A percentile compares a stretch with the other conserved stretches of the same genome.
Evolutionary conservation across 2,113 vertebrate genomes (phyloP).

Genomic region (Oreotragus oreotragus): DNA sequence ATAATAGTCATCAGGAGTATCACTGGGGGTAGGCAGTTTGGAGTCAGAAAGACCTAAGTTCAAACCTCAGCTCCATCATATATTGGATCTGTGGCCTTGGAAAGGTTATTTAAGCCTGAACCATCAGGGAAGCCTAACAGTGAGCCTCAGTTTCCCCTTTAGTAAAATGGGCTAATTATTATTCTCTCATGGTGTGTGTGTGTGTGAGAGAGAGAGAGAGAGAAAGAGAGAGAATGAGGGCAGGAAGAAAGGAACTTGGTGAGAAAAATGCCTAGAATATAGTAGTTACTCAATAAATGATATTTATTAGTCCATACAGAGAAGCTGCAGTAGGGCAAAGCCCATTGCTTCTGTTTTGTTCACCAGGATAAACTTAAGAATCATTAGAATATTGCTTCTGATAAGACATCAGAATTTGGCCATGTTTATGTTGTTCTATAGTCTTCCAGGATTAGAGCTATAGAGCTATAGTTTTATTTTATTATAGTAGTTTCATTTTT

Average conservation of each 20-base stretch:
- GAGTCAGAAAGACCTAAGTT: neutral
- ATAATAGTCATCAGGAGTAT: neutral
- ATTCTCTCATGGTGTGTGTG: neutral
- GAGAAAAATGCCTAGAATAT: neutral
- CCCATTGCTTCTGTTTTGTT: conserved; percentile 25
- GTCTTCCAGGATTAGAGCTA: conserved; percentile 6
- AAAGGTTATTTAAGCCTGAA: neutral
- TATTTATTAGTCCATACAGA: conserved; percentile 11
- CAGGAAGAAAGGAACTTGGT: neutral
- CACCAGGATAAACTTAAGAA: conserved; percentile 11
- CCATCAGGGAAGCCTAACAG: neutral
- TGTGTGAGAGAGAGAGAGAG: neutral
- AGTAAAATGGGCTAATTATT: neutral
- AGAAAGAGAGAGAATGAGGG: neutral
- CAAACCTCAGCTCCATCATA: neutral
- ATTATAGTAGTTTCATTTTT: conserved; percentile 51
- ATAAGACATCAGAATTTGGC: conserved; percentile 4
- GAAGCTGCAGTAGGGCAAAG: neutral
- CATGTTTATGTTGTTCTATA: conserved; percentile 6
- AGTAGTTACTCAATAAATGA: neutral
- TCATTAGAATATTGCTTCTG: conserved; percentile 25
- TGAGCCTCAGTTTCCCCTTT: neutral
- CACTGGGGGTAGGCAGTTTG: neutral
- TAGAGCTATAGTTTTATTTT: conserved; percentile 40
- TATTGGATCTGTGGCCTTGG: neutral